Percentiles rank a stretch among this genome's conserved stretches.
phyloP scores from a whole-genome alignment of 2,888 invertebrate genomes.

The Trachelus troglodyta region DNA sequence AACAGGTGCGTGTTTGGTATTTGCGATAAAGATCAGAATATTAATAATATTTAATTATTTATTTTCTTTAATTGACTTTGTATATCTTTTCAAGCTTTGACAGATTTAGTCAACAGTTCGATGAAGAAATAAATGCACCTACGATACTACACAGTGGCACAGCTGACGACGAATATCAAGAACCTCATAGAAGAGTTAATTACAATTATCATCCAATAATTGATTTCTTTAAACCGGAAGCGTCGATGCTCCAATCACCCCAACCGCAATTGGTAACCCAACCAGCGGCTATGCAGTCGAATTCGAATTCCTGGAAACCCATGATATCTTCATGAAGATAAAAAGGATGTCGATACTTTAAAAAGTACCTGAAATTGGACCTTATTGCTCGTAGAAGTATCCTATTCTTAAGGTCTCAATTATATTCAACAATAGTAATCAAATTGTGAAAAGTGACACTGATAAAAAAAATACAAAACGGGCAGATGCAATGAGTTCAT shows the following conservation, averaged over 20 bases:
- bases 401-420: background rate
- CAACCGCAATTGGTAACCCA: conserved; percentile 30
- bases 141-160: conserved; percentile 51
- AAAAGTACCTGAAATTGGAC: conserved; percentile 48
- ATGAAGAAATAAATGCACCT: conserved; percentile 43
- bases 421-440: background rate
- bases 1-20: background rate
- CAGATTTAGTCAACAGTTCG: conserved; percentile 52
- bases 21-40: background rate
- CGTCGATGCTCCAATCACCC: conserved; percentile 57
- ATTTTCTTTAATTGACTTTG: background rate
- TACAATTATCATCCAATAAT: conserved; percentile 88
- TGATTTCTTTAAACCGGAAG: conserved; percentile 76
- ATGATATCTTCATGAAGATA: conserved; percentile 41
- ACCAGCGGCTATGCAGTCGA: conserved; percentile 26
- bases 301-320: conserved; percentile 60
- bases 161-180: conserved; percentile 59
- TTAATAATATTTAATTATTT: background rate
- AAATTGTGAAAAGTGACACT: background rate
- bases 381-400: background rate
- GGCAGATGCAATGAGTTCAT: background rate
- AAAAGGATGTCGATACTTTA: background rate
- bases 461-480: background rate
- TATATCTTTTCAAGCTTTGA: background rate
- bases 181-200: conserved; percentile 73